These are phyloP conservation scores for Austrolebias charrua DNA, from an alignment of 2,797 vertebrate genomes.

Conservation along the genomic window DNA sequence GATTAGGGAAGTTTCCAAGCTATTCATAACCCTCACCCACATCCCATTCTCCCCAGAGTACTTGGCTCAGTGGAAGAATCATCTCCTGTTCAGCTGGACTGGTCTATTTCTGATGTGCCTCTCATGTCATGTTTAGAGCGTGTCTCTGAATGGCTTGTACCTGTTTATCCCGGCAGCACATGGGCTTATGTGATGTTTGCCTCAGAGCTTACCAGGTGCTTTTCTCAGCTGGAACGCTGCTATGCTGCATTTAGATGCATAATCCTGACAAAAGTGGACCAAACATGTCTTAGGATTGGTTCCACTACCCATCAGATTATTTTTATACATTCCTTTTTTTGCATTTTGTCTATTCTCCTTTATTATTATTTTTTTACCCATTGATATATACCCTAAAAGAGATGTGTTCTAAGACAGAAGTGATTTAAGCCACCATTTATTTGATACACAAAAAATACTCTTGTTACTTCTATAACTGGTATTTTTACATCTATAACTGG, in stretches of 20 bases:
- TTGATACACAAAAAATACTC: neutral
- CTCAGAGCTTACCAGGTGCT: conserved; percentile 74
- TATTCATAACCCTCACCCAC: conserved; percentile 54
- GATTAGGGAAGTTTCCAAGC: conserved; percentile 80
- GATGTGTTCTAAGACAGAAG: conserved; percentile 9
- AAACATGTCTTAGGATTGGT: conserved; percentile 61
- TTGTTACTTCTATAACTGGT: too few relatives aligned
- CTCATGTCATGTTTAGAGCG: conserved; percentile 65
- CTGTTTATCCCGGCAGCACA: conserved; percentile 79
- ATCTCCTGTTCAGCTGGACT: conserved; percentile 65
- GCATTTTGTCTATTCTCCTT: conserved; percentile 27
- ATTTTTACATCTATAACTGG: neutral
- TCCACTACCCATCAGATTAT: conserved; percentile 36
- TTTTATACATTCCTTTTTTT: conserved; percentile 10
- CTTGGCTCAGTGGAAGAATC: conserved; percentile 61
- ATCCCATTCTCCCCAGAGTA: conserved; percentile 51
- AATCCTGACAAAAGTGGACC: conserved; percentile 75
- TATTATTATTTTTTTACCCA: neutral
- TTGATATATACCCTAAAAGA: neutral
- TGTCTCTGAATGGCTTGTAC: conserved; percentile 78
- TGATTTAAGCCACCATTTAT: neutral
- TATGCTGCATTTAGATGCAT: conserved; percentile 72
- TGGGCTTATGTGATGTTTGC: conserved; percentile 76
- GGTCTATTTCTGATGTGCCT: conserved; percentile 74
- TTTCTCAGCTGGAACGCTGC: conserved; percentile 68